Base-by-base conservation (phyloP, 2,888 invertebrate genomes). In the Lacanobia oleracea region DNA sequence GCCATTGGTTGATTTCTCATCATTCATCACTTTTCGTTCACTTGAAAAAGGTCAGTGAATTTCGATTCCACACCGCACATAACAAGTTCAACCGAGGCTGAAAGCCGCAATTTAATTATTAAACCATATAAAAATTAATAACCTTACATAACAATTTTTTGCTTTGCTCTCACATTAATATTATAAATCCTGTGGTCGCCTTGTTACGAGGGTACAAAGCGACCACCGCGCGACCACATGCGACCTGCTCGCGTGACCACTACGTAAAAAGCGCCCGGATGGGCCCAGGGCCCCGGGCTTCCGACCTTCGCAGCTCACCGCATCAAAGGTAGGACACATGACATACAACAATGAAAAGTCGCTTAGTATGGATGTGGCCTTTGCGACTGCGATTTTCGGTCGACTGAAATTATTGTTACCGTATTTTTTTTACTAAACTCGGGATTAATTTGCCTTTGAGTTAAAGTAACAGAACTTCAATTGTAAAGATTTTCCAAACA, bases 241-340 rank as follows among this genome's bases (percentile, higher is more conserved):
- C 37, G n/a, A 65, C 51, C 71, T 71, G 9, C 64, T 61, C 21
- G 54, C 61, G 59, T 81, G 62, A 70, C 67, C 60, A 50, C 72
- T 2, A 40, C n/a, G 48, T 56, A 65, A 74, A 80, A 73, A 71
- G 48, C 50, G 40, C 18, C 53, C 67, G 64, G 37, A 48, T 67
- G 56, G 48, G 57, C 50, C 23, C 61, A 48, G 27, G 51, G 57
- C 50, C 33, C 64, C 53, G 27, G 50, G 40, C 51, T 53, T 56
- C 63, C 18, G 64, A 56, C 78, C 61, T 70, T 63, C 23, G n/a
- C 60, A 40, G 27, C n/a, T 67, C 54, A 72, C 75, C 79, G 48
- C 79, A 67, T 68, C 76, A 79, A 81, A 81, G 67, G 60, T 51
- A 50, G 43, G 59, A 56, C 48, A 60, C 63, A 48, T 57, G 2